Percentiles rank a stretch among this genome's conserved stretches.
Conservation (phyloP, 2,888 invertebrate species). For the Andrena haemorrhoa region DNA sequence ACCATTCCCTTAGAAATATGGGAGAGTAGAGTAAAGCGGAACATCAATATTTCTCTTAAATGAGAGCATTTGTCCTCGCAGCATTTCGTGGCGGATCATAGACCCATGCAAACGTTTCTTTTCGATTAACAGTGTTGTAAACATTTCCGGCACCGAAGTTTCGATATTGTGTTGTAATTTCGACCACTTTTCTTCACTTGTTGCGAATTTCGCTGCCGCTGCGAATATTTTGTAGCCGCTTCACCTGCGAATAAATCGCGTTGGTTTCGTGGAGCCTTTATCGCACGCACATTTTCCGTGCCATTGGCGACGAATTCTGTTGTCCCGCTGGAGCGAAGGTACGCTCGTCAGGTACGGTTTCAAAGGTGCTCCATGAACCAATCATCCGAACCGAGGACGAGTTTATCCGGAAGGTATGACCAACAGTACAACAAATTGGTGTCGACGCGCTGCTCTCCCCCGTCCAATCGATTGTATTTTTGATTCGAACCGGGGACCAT, state of each 20-base stretch:
- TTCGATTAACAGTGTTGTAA: too few relatives aligned
- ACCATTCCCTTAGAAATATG: too few relatives aligned
- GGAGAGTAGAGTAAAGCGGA: too few relatives aligned
- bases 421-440: slow-evolving; percentile 36
- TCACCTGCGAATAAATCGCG: not conserved
- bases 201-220: too few relatives aligned
- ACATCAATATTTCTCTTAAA: too few relatives aligned
- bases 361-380: slow-evolving; percentile 6
- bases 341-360: not conserved
- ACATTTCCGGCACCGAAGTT: too few relatives aligned
- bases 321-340: not conserved
- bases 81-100: too few relatives aligned
- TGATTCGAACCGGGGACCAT: slow-evolving; percentile 4
- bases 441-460: slow-evolving; percentile 13
- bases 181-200: too few relatives aligned
- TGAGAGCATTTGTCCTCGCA: too few relatives aligned
- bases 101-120: too few relatives aligned
- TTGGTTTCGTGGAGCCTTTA: not conserved
- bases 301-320: not conserved
- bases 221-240: too few relatives aligned
- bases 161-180: too few relatives aligned
- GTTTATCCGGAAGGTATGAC: slow-evolving; percentile 27
- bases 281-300: not conserved
- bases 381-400: slow-evolving; percentile 49
- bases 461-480: slow-evolving; percentile 7